Percentiles rank a stretch among this genome's conserved stretches.
These are phyloP conservation scores for Gephyroberyx darwinii DNA, from an alignment of 2,797 vertebrate species.

Conservation along the genomic window DNA sequence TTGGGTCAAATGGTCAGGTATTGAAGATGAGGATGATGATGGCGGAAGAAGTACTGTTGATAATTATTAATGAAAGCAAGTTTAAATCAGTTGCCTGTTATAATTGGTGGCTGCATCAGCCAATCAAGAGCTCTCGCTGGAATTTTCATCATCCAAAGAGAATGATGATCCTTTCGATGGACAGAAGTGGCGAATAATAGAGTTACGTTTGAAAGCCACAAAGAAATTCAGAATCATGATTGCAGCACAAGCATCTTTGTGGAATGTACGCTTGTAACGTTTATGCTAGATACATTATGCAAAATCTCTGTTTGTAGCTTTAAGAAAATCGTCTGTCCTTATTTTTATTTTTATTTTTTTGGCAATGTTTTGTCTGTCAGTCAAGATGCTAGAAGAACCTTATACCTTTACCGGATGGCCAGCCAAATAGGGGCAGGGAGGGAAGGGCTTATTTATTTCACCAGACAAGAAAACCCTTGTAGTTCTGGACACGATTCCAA, in stretches of 20 bases:
- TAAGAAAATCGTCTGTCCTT: conserved; percentile 66
- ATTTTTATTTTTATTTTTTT: conserved; percentile 41
- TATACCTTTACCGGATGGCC: conserved; percentile 64
- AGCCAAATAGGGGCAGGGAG: conserved; percentile 67
- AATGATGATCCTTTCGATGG: conserved; percentile 54
- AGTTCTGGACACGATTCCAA: conserved; percentile 55
- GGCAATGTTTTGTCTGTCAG: conserved; percentile 55
- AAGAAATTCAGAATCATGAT: conserved; percentile 67
- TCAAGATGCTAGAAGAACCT: conserved; percentile 62
- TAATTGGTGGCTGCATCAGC: conserved; percentile 84
- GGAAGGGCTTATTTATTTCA: conserved; percentile 80
- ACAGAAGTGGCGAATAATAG: conserved; percentile 58
- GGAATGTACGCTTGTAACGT: conserved; percentile 78
- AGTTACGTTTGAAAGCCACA: conserved; percentile 71
- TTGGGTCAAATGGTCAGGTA: conserved; percentile 68
- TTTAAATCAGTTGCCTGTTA: conserved; percentile 66
- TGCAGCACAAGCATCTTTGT: conserved; percentile 80
- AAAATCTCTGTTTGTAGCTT: conserved; percentile 80
- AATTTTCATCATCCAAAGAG: conserved; percentile 76
- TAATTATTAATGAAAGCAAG: conserved; percentile 64
- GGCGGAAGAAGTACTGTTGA: conserved; percentile 67
- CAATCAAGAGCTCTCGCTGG: conserved; percentile 67
- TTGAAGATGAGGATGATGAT: conserved; percentile 65
- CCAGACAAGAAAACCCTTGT: conserved; percentile 52
- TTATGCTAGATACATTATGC: conserved; percentile 79